Evolutionary conservation across 2,888 invertebrate species (phyloP).

Genomic region (Morpho deidamia): DNA sequence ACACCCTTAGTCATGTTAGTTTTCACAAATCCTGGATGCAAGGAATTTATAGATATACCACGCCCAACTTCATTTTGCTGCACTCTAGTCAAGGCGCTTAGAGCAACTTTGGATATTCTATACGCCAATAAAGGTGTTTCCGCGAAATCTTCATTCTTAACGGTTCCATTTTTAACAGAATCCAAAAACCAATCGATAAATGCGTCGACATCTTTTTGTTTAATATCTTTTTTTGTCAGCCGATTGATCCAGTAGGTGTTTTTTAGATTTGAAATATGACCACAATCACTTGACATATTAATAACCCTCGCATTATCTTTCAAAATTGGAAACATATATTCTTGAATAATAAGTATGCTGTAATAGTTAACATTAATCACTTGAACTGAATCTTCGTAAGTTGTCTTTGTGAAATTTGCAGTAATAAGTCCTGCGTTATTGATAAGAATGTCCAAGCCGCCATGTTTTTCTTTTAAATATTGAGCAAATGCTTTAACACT

Average conservation of each 20-base stretch:
- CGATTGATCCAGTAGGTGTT: slow-evolving; percentile 31
- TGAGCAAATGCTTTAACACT: slow-evolving; percentile 33
- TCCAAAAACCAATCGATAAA: slow-evolving; percentile 34
- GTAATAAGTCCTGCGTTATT: slow-evolving; percentile 37
- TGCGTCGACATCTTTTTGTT: slow-evolving; percentile 27
- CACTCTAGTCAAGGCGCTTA: slow-evolving; percentile 29
- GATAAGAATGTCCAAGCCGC: slow-evolving; percentile 36
- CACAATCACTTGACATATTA: slow-evolving; percentile 33
- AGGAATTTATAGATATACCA: slow-evolving; percentile 29
- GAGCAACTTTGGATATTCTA: slow-evolving; percentile 31
- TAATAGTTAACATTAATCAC: slow-evolving; percentile 34
- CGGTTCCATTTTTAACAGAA: slow-evolving; percentile 27
- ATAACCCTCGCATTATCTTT: slow-evolving; percentile 33
- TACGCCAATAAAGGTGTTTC: slow-evolving; percentile 28
- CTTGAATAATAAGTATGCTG: slow-evolving; percentile 31
- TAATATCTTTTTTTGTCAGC: slow-evolving; percentile 26
- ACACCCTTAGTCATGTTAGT: slow-evolving; percentile 29
- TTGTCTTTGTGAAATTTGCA: slow-evolving; percentile 22
- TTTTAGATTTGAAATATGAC: slow-evolving; percentile 32
- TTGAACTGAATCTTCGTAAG: slow-evolving; percentile 33
- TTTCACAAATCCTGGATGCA: slow-evolving; percentile 33
- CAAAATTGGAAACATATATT: slow-evolving; percentile 31
- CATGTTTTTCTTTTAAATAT: slow-evolving; percentile 31
- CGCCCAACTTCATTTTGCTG: slow-evolving; percentile 28
- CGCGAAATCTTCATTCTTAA: slow-evolving; percentile 29